Evolutionary conservation across 2,113 vertebrate species (phyloP).

Genomic region (Cryptomyrus ogoouensis): DNA sequence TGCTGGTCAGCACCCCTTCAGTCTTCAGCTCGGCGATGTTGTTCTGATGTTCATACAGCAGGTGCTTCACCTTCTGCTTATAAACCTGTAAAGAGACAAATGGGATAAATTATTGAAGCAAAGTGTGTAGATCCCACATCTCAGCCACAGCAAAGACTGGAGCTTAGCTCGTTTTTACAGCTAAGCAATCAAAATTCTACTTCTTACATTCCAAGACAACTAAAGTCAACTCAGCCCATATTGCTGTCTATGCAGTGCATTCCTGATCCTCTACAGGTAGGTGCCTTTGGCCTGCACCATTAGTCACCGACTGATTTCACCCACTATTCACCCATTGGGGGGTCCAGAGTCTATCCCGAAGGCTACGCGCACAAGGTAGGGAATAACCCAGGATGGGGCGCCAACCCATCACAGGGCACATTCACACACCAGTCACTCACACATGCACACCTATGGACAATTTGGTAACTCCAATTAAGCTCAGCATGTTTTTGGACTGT

Average conservation of each 20-base stretch:
- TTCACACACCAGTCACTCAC: too few species aligned
- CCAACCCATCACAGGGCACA: too few species aligned
- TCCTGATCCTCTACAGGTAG: background rate
- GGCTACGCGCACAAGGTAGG: too few species aligned
- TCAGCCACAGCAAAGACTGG: background rate
- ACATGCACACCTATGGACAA: too few species aligned
- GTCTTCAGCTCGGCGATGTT: constrained; percentile 70
- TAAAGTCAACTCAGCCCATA: background rate
- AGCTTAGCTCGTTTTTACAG: background rate
- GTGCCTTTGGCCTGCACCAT: background rate
- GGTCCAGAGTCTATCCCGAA: too few species aligned
- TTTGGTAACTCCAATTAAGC: background rate
- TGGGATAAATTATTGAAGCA: background rate
- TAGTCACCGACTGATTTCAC: background rate
- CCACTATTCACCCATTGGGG: too few species aligned
- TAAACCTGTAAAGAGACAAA: constrained; percentile 57
- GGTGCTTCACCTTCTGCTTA: constrained; percentile 92
- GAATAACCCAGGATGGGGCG: too few species aligned
- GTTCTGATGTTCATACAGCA: constrained; percentile 85
- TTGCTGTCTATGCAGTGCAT: background rate
- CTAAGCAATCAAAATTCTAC: background rate
- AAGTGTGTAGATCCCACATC: background rate
- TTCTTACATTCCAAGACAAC: background rate
- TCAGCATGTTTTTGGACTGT: too few species aligned
- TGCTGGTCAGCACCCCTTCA: constrained; percentile 51